Base-by-base conservation (phyloP, 2,113 vertebrate species). In the Aspidoscelis tigris region DNA sequence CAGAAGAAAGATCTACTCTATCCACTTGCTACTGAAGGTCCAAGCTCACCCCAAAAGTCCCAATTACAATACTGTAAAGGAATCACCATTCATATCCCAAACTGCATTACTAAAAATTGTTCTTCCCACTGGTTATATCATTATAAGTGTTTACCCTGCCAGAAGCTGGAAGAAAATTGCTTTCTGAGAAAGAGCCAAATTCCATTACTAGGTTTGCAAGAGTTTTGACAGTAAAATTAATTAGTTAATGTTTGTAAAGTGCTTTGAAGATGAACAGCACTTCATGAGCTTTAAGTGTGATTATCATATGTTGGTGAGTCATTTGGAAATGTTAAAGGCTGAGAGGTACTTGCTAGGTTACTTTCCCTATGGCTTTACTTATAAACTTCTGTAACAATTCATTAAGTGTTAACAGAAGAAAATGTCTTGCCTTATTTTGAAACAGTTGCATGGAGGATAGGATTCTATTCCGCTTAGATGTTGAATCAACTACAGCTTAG, bases 141-240 rank as follows among this genome's bases (percentile, higher is more conserved):
- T 94, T 93, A 93, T 90, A 87, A 92, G 90, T 93, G 92, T 94
- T 94, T 94, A 93, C 90, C 65, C 85, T 94, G 92, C 92, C 94
- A 93, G 93, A 92, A 94, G 92, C 91, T 94, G 91, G 90, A 92
- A 93, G 79, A 93, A 94, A 94, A 93, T 92, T 93, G 90, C 91
- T 94, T 89, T 94, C 92, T 93, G 94, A 94, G 94, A 92, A 91
- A 85, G 85, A 94, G 94, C 94, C 94, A 94, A 94, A 92, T 94
- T 94, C 89, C 92, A 94, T 94, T 94, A 94, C 92, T 91, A 94
- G 94, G 93, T 94, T 89, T 94, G 92, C 90, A 89, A 91, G 91
- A 93, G 90, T 93, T 94, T 94, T 94, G 94, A 94, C 94, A 94
- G 94, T 92, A 92, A 93, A 94, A 94, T 94, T 94, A 94, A 94